Base-by-base conservation (phyloP, 2,113 vertebrate species). In the Tupaia tana region DNA sequence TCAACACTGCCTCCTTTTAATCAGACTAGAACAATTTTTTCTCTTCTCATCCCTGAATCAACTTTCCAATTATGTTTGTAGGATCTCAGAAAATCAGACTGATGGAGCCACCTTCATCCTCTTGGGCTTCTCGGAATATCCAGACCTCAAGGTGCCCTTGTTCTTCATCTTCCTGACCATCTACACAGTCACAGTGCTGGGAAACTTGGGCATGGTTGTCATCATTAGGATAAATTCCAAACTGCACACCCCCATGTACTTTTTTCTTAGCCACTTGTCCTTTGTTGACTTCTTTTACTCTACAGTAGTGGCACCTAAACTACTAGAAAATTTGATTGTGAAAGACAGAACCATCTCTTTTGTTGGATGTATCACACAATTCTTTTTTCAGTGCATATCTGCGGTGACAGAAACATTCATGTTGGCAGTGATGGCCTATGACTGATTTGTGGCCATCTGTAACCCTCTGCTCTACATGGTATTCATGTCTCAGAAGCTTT, bases 221-320 rank as follows among this genome's bases (percentile, higher is more conserved):
- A 9, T 90, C 2, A 96, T 87, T 66, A 73, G n/a, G n/a, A n/a
- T n/a, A n/a, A n/a, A n/a, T n/a, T n/a, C n/a, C n/a, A n/a, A n/a
- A n/a, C n/a, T n/a, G n/a, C n/a, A n/a, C n/a, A n/a, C n/a, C n/a
- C n/a, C n/a, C n/a, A n/a, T n/a, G n/a, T n/a, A n/a, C n/a, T 89
- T 58, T 66, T 97, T 97, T 19, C 96, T 97, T 15, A 89, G 86
- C 6, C 96, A 96, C 2, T 25, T 95, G 5, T 96, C 95, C 4
- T 92, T 93, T 43, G 54, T 81, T 15, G 95, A 94, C 24, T 52
- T 95, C 18, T 91, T 52, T 78, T 95, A 71, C 56, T 94, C 80
- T 10, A 70, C 87, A 43, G n/a, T 43, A 24, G 83, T 95, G 16
- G 29, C 63, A 43, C 90, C 90, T 31, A 91, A 95, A 73, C 86